phyloP scores from a whole-genome alignment of 2,113 vertebrate species.

The Oncorhynchus nerka region DNA sequence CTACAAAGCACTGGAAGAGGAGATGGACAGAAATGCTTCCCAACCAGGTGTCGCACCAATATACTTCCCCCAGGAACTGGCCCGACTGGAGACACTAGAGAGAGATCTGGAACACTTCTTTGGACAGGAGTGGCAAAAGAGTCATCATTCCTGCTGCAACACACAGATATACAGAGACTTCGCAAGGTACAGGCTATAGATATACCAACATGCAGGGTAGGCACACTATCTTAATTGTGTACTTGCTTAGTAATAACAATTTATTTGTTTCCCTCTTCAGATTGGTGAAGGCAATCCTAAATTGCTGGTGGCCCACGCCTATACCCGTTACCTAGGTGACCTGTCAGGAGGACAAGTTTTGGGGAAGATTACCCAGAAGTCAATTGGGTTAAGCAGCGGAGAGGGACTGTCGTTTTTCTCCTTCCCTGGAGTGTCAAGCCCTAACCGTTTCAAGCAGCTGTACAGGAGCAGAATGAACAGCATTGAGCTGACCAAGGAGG shows the following conservation, averaged over 20 bases:
- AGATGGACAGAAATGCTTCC: slow-evolving; percentile 80
- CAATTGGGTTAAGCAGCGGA: slow-evolving; percentile 78
- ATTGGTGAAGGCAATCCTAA: slow-evolving; percentile 78
- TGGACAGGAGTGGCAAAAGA: slow-evolving; percentile 77
- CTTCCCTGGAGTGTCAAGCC: slow-evolving; percentile 80
- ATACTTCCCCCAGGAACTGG: slow-evolving; percentile 87
- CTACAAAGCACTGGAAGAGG: slow-evolving; percentile 85
- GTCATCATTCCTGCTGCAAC: slow-evolving; percentile 77
- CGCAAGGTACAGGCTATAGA: slow-evolving; percentile 41
- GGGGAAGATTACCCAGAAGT: slow-evolving; percentile 91
- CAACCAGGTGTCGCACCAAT: slow-evolving; percentile 79
- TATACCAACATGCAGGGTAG: neutral
- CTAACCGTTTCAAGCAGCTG: slow-evolving; percentile 92
- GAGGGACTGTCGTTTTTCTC: slow-evolving; percentile 88
- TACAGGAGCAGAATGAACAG: slow-evolving; percentile 92
- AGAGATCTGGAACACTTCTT: slow-evolving; percentile 84
- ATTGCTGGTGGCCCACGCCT: slow-evolving; percentile 90
- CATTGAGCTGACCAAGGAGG: slow-evolving; percentile 75
- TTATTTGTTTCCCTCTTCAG: slow-evolving; percentile 46
- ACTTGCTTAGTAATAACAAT: neutral
- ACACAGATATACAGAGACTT: slow-evolving; percentile 70
- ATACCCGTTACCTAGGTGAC: slow-evolving; percentile 93
- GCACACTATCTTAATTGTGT: neutral
- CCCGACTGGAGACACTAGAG: slow-evolving; percentile 77
- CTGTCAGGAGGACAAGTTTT: slow-evolving; percentile 93